phyloP scores from a whole-genome alignment of 2,113 vertebrate species.

The Semnopithecus entellus region DNA sequence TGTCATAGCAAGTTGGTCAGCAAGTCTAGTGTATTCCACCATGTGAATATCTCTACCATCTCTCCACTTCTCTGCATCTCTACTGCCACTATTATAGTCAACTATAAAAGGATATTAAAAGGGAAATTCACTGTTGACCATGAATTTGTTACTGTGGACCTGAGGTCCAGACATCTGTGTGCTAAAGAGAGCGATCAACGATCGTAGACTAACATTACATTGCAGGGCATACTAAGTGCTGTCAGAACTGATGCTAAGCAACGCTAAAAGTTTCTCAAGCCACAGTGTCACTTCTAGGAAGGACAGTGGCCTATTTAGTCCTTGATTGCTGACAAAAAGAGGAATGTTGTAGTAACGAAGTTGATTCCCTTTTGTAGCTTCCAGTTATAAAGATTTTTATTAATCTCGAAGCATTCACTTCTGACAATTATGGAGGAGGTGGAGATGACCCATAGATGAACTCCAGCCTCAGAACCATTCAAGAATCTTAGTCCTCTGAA shows the following conservation, averaged over 20 bases:
- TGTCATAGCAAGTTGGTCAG: neutral
- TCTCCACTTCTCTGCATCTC: neutral
- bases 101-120: neutral
- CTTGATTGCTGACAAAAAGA: neutral
- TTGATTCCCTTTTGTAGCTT: neutral
- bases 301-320: neutral
- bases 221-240: neutral
- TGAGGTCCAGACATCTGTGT: neutral
- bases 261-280: neutral
- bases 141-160: neutral
- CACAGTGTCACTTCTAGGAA: neutral
- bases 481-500: neutral
- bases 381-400: neutral
- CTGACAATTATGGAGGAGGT: neutral
- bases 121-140: neutral
- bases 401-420: neutral
- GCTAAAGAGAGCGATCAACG: neutral
- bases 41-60: neutral
- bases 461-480: neutral
- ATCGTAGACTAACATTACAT: neutral
- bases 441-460: neutral
- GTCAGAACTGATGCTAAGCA: neutral
- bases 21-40: neutral
- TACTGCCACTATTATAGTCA: neutral
- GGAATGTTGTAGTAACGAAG: neutral